Evolutionary conservation across 2,113 vertebrate species (phyloP).

Genomic region (Podilymbus podiceps): DNA sequence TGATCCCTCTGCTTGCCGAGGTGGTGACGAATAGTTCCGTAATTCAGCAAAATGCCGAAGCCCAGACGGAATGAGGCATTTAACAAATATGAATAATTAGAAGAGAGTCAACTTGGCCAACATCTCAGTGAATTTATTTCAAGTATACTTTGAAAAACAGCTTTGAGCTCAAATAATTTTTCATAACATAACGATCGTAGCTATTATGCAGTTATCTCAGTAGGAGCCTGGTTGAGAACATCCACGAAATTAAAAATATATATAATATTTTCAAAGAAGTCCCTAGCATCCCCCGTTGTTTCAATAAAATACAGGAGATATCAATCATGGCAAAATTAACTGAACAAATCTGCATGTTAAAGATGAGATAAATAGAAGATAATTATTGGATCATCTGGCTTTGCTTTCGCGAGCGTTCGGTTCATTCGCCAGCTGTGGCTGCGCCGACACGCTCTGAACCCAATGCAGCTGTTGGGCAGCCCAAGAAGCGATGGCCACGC

Average conservation of each 20-base stretch:
- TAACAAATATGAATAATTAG: not conserved
- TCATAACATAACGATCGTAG: not conserved
- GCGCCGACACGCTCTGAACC: no score
- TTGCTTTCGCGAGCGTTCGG: not conserved
- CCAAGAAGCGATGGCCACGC: no score
- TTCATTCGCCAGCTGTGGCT: not conserved
- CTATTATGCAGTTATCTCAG: not conserved
- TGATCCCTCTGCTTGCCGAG: not conserved
- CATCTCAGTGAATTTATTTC: not conserved
- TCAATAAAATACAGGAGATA: not conserved
- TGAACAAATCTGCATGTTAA: conserved; percentile 14
- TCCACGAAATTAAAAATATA: conserved; percentile 55
- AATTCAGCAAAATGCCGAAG: not conserved
- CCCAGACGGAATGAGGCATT: not conserved
- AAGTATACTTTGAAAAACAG: not conserved
- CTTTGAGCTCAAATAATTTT: not conserved
- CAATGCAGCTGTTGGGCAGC: no score
- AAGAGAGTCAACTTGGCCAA: not conserved
- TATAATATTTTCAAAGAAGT: not conserved
- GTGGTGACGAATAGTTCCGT: not conserved
- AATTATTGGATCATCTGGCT: not conserved
- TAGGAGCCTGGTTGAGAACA: not conserved
- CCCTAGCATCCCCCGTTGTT: not conserved
- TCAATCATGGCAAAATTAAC: conserved; percentile 24
- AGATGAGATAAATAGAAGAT: not conserved